Percentiles rank a stretch among this genome's conserved stretches.
Evolutionary conservation across 2,113 vertebrate genomes (phyloP).

Genomic region (Rhegmatorhina hoffmannsi): DNA sequence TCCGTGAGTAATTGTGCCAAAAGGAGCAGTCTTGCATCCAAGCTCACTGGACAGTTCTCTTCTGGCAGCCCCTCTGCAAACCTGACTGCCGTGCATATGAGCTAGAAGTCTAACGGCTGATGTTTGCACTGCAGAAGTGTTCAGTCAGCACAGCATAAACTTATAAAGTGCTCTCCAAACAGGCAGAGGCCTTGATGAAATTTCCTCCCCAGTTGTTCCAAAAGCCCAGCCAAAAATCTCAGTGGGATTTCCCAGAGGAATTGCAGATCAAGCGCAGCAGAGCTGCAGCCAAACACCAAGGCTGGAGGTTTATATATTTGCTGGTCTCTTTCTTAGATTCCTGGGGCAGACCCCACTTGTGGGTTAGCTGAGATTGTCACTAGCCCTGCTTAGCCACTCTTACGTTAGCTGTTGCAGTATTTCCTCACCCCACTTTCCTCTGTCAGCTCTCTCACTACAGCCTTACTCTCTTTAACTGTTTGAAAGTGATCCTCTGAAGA

Average conservation of each 20-base stretch:
- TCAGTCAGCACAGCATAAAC: constrained; percentile 53
- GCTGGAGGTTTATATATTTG: background rate
- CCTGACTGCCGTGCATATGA: background rate
- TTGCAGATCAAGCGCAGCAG: background rate
- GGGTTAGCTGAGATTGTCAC: background rate
- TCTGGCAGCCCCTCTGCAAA: background rate
- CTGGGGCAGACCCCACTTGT: background rate
- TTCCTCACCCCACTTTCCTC: background rate
- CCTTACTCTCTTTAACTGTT: background rate
- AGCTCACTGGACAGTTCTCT: background rate
- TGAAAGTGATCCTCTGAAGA: background rate
- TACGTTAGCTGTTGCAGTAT: background rate
- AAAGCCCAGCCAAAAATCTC: constrained; percentile 56
- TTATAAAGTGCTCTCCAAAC: constrained; percentile 51
- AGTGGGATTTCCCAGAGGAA: constrained; percentile 38
- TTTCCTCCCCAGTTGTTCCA: constrained; percentile 60
- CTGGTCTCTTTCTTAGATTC: background rate
- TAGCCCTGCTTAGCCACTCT: background rate
- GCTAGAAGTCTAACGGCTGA: background rate
- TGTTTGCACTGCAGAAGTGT: constrained; percentile 52
- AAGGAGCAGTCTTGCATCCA: background rate
- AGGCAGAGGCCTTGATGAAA: constrained; percentile 24
- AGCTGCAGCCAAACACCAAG: background rate
- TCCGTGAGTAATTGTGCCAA: background rate
- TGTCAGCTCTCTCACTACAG: background rate